Evolutionary conservation across 2,797 vertebrate species (phyloP), one percentile per base, ranked within the genome.

Genomic region (Oreortyx pictus): DNA sequence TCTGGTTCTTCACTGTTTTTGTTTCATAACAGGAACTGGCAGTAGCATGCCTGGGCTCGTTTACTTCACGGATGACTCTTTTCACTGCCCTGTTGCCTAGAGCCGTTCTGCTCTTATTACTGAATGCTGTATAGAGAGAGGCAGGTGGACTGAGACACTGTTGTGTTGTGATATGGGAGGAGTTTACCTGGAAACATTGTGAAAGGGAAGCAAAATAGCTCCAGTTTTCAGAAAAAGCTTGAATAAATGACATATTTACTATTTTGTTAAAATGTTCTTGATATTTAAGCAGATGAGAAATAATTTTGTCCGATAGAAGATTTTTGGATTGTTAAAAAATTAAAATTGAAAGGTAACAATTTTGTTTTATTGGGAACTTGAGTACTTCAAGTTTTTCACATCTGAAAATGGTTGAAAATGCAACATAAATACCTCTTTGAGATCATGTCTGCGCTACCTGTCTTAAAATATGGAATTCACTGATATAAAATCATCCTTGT

Each of bases 391-490:
- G 27, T 11, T n/a, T 39, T 67, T 76, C 24, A 24, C 18, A 39
- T 12, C 13, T 31, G 41, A 27, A 18, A 39, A 37, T 31, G 35
- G 41, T 9, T 23, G 47, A 29, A 44, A 57, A 44, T 37, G 14
- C 19, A 49, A 9, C 11, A 7, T 20, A 20, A 22, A 35, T 66
- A 8, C 2, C 16, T 41, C 41, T 49, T 56, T 18, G 20, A 17
- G 8, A 33, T 50, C 49, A 27, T 2, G 0, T 29, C 29, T 7
- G 5, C 1, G 0, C 64, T 57, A 29, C n/a, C 66, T 29, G 60
- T 50, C 27, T 35, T 50, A 8, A 7, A 20, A 56, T 56, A 56
- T 7, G 31, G 54, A n/a, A n/a, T 19, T n/a, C 31, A 19, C 16
- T n/a, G 54, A 56, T n/a, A n/a, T 12, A 56, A n/a, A n/a, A 56